A percentile compares a stretch with the other conserved stretches of the same genome.
Evolutionary conservation across 2,113 vertebrate genomes (phyloP).

Genomic region (Pandion haliaetus): DNA sequence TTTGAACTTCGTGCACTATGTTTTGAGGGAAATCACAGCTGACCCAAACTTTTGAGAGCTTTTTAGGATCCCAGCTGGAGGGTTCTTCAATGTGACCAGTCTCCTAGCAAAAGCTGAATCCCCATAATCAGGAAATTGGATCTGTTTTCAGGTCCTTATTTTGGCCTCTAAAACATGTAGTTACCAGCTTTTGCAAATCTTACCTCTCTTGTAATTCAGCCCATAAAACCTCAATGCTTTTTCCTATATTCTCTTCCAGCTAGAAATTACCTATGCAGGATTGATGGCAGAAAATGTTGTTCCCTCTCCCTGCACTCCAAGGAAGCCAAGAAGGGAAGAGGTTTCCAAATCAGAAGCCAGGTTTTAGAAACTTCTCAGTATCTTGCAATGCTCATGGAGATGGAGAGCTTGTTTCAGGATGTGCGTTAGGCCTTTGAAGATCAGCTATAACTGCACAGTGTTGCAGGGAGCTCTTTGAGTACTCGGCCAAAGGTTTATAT

Average conservation of each 20-base stretch:
- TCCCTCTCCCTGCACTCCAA: neutral
- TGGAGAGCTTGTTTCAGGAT: neutral
- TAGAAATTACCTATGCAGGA: neutral
- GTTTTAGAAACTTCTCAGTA: neutral
- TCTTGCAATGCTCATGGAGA: neutral
- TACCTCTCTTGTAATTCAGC: neutral
- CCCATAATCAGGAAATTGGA: neutral
- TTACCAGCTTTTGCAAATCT: neutral
- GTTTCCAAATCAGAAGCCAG: neutral
- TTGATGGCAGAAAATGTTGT: neutral
- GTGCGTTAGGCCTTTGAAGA: neutral
- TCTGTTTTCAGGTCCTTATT: neutral
- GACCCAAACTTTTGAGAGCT: neutral
- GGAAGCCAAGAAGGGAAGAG: neutral
- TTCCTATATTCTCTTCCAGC: neutral
- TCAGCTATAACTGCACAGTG: neutral
- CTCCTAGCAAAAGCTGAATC: neutral
- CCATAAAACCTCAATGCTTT: neutral
- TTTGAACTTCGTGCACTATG: neutral
- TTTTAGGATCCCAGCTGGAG: neutral
- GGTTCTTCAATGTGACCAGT: neutral
- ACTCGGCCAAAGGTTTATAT: neutral
- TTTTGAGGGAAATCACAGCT: neutral
- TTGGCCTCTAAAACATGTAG: neutral
- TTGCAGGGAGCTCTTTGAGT: neutral